Evolutionary conservation across 30 jellyfish, hydroid and myxozoan genomes (phyloP), one percentile per base, ranked within the genome.

Genomic region (Pseudorhiza aurosa): DNA sequence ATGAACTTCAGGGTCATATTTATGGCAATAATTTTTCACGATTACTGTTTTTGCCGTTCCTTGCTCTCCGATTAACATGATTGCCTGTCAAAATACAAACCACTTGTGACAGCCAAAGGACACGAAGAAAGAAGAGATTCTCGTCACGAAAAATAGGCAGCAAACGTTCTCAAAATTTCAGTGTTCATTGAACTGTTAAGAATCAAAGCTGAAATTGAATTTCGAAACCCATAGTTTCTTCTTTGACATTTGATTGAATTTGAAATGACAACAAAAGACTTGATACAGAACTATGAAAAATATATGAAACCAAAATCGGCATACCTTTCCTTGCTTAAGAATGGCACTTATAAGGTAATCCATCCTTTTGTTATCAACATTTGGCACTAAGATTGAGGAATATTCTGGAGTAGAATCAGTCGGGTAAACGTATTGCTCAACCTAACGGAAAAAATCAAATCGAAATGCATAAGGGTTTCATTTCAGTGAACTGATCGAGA

Each of bases 1-100:
- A 65, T 89, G 97, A 2, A 47, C 77, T 22, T 89, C 97, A n/a
- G 96, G 96, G 46, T 72, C 88, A 63, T 89, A 82, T 57, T 68
- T 83, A 25, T 60, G 11, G 30, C 93, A 82, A 50, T 65, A 89
- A 35, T 81, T 89, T 55, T 89, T 71, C 30, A 83, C 93, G 26
- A 89, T 89, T 24, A 89, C 96, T 1, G 97, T 89, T 65, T 89
- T 89, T 5, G 96, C 97, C 2, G 97, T 89, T 0, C 97, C 97
- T 68, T 89, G 97, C 39, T 89, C 97, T 43, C 97, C 97, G 33
- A 82, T 75, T 25, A 89, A 67, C 64, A 89, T 30, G 17, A 74
- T 94, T 27, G 97, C 97, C 97, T 89, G 71, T 22, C 7, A 69
- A 43, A 67, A 53, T 55, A 56, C 51, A 75, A 32, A n/a, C n/a